Base-by-base conservation (phyloP, 2,888 invertebrate genomes). In the Stenolophus ochropezus region DNA sequence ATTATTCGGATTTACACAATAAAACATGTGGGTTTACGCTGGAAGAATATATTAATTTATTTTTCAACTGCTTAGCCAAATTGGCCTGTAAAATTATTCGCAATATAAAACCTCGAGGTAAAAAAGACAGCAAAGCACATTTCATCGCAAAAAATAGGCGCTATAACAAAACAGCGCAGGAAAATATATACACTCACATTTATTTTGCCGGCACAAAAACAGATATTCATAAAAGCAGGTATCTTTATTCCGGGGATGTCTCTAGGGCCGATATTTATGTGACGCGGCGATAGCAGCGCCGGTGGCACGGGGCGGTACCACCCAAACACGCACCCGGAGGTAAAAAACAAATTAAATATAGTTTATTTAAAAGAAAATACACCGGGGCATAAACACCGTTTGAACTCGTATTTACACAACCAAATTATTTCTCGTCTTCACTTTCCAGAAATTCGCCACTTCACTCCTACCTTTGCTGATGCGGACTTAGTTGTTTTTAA, bases 181-280 rank as follows among this genome's bases (percentile, higher is more conserved):
- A 56, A 76, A 76, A 76, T 53, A 76, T 76, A 76, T 53, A 58
- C 27, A 73, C 49, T 51, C 76, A 76, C 65, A 79, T 79, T 79
- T 79, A 69, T 51, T 76, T 77, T 61, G 49, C 69, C 5, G 51
- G 42, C 56, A 56, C 79, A 79, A 71, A 79, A 79, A 79, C 51
- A 71, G 71, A 79, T 53, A 80, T 71, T 80, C 71, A 80, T 73
- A 80, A 80, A 80, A 80, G 56, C 42, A 73, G 56, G 80, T 71
- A 73, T 80, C 71, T 79, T 73, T 80, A 73, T 80, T 56, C 73
- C 21, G 69, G n/a, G 56, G 27, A 73, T 73, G 73, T 73, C 73
- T 80, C 42, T 56, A 73, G 80, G 69, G 23, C 42, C 53, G 71
- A 80, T 71, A 80, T 53, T 80, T 80, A 80, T 56, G 71, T 71